Evolutionary conservation across 1,140 invertebrate genomes (phyloP).

Genomic region (Brachionus calyciflorus): DNA sequence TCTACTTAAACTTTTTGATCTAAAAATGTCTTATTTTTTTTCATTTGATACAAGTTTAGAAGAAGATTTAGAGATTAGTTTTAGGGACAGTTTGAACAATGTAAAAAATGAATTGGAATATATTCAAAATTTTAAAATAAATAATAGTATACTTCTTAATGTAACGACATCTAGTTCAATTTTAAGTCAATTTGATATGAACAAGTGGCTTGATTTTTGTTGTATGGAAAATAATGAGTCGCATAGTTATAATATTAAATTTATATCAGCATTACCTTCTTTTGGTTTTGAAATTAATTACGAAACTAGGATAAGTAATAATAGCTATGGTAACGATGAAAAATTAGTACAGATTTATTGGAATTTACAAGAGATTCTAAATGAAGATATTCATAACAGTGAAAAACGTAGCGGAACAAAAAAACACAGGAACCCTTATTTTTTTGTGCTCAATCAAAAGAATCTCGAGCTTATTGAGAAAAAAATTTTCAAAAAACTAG

Average conservation of each 20-base stretch:
- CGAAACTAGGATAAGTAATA: background rate
- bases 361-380: background rate
- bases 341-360: background rate
- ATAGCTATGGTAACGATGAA: background rate
- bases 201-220: slow-evolving; percentile 26
- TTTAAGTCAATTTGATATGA: background rate
- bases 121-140: background rate
- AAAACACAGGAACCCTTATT: background rate
- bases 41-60: background rate
- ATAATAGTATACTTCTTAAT: background rate
- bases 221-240: background rate
- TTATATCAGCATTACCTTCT: background rate
- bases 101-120: no score
- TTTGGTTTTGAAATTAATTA: background rate
- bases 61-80: background rate
- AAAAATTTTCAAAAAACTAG: background rate
- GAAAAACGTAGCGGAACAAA: background rate
- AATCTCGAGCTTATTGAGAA: background rate
- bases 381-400: background rate
- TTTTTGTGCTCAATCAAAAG: background rate
- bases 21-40: background rate
- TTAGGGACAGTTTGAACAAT: background rate
- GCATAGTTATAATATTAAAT: slow-evolving; percentile 9
- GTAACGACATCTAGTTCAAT: background rate
- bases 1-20: background rate